These are phyloP conservation scores for Serripes groenlandicus DNA, from an alignment of 2,888 invertebrate genomes.

Conservation along the genomic window DNA sequence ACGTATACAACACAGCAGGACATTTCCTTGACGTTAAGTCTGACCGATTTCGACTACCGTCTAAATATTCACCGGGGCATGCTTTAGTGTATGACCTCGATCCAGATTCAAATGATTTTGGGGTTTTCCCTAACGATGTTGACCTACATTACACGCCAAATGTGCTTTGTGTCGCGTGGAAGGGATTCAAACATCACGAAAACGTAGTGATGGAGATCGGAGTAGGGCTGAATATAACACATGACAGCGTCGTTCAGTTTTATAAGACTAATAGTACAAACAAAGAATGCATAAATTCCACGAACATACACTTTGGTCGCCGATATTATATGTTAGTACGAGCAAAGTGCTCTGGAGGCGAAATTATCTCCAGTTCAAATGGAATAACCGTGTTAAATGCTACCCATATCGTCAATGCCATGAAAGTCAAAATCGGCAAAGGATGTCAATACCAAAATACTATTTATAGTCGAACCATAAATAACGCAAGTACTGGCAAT, in stretches of 20 bases:
- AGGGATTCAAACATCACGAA: slow-evolving; percentile 36
- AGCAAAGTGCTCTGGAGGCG: slow-evolving; percentile 46
- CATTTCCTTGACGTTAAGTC: slow-evolving; percentile 32
- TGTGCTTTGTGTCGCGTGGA: slow-evolving; percentile 29
- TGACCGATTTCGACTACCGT: slow-evolving; percentile 48
- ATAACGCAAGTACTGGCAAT: background rate
- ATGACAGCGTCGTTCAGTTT: slow-evolving; percentile 13
- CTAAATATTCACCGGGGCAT: slow-evolving; percentile 56
- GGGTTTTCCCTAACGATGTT: background rate
- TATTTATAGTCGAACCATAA: background rate
- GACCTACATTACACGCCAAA: slow-evolving; percentile 29
- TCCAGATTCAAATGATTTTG: background rate
- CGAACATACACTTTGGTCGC: background rate
- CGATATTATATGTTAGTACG: slow-evolving; percentile 32
- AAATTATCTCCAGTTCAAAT: slow-evolving; percentile 50
- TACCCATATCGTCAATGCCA: slow-evolving; percentile 9
- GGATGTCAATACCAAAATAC: background rate
- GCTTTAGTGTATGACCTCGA: slow-evolving; percentile 51
- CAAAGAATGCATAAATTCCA: slow-evolving; percentile 9
- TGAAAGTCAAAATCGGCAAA: slow-evolving; percentile 3
- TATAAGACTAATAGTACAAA: background rate
- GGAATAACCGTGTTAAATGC: slow-evolving; percentile 49
- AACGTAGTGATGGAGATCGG: slow-evolving; percentile 26
- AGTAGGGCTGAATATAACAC: background rate
- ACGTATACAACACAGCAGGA: slow-evolving; percentile 57